Evolutionary conservation across 1,140 invertebrate species (phyloP).

Genomic region (Lasaia peninsularis): DNA sequence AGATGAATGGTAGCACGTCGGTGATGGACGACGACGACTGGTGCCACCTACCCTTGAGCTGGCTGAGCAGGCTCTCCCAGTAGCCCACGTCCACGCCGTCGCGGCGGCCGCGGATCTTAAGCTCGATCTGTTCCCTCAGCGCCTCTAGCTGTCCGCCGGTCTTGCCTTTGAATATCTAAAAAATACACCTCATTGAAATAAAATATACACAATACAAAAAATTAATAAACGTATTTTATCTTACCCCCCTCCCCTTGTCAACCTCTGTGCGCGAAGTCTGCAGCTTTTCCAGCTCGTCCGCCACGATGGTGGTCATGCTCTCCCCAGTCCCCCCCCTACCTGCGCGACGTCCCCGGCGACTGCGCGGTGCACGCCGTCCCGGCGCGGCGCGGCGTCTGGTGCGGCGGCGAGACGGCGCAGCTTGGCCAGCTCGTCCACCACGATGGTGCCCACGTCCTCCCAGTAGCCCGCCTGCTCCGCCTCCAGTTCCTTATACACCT

Average conservation of each 20-base stretch:
- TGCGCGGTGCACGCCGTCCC: slow-evolving; percentile 96
- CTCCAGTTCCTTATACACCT: slow-evolving; percentile 91
- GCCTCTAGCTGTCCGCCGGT: slow-evolving; percentile 90
- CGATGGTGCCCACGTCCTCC: slow-evolving; percentile 98
- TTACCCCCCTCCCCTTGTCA: too few relatives aligned
- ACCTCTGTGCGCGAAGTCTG: too few relatives aligned
- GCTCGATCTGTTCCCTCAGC: slow-evolving; percentile 91
- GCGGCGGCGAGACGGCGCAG: slow-evolving; percentile 83
- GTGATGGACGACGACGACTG: too few relatives aligned
- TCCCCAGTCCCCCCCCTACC: too few relatives aligned
- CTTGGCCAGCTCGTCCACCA: slow-evolving; percentile 95
- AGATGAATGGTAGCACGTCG: too few relatives aligned
- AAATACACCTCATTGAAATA: not conserved
- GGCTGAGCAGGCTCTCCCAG: slow-evolving; percentile 96
- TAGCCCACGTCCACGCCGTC: slow-evolving; percentile 98
- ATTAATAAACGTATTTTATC: not conserved
- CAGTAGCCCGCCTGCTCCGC: slow-evolving; percentile 95
- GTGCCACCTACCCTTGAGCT: slow-evolving; percentile 85
- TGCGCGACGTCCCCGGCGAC: slow-evolving; percentile 88
- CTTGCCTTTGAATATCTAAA: slow-evolving; percentile 94
- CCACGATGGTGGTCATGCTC: slow-evolving; percentile 79
- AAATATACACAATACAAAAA: not conserved
- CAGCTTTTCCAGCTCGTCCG: slow-evolving; percentile 87
- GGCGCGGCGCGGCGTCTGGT: slow-evolving; percentile 77
- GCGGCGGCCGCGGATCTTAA: slow-evolving; percentile 89